Evolutionary conservation across 1,140 invertebrate species (phyloP), one percentile per base, ranked within the genome.

Genomic region (Pseudomyrmex gracilis): DNA sequence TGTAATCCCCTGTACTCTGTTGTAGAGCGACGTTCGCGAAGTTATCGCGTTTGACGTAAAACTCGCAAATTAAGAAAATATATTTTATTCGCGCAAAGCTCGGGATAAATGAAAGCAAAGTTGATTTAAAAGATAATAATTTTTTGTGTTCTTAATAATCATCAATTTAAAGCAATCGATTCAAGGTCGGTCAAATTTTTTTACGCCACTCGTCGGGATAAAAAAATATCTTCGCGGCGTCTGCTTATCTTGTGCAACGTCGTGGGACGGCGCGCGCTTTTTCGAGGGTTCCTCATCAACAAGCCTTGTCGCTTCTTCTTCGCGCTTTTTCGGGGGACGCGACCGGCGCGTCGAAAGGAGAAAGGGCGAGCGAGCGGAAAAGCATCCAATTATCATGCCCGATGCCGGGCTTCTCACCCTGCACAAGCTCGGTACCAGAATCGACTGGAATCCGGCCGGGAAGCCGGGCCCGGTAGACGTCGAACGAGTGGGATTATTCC

Each of bases 401-500:
- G 70, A 67, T 60, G 70, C 73, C 13, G 73, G 70, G 82, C 73
- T 88, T 87, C 77, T 85, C 73, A 55, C 58, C 66, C 87, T 83
- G 87, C 87, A 71, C 74, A 89, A 89, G 87, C 87, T 86, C 86
- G 80, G 87, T 83, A 88, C 73, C 84, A 86, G 87, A 89, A 89
- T 89, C 87, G 87, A 89, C 71, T 80, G 87, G 87, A 89, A 89
- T 89, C 87, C 87, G 85, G 87, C 74, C 83, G 87, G 83, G 87
- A 89, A 87, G 87, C 77, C 87, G 87, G 84, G 87, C 67, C 77
- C 80, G 78, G 87, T 89, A 88, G 84, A 89, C 87, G 87, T 89
- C 87, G 87, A 89, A 89, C 87, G 84, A 89, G 87, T 89, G 73
- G 87, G 87, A 89, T 87, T 87, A 88, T 89, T 89, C 87, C 76